Percentiles rank a stretch among this genome's conserved stretches.
These are phyloP conservation scores for Homarus americanus DNA, from an alignment of 1,140 invertebrate genomes.

Conservation along the genomic window DNA sequence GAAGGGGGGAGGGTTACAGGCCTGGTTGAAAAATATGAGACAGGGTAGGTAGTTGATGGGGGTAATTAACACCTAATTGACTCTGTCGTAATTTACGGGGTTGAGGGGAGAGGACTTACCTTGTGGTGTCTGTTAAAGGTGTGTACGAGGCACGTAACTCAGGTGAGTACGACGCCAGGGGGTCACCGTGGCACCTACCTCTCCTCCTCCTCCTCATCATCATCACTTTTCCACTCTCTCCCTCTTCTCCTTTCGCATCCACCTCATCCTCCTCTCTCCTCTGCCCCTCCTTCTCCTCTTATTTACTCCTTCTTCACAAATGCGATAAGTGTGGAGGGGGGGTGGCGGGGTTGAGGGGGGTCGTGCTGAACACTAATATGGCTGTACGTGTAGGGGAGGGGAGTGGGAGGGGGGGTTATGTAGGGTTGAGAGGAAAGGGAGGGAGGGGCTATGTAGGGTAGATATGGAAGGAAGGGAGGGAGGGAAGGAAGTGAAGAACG, in stretches of 20 bases:
- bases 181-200: no score
- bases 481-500: background rate
- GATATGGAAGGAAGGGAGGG: background rate
- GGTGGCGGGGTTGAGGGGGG: background rate
- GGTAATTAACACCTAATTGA: constrained; percentile 25
- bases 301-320: no score
- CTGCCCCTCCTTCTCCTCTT: no score
- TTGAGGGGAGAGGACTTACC: no score
- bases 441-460: background rate
- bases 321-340: background rate
- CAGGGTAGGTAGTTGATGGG: background rate
- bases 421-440: background rate
- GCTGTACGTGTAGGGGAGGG: background rate
- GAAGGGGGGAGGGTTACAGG: background rate
- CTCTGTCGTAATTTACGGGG: background rate
- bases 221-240: no score
- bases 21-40: constrained; percentile 19
- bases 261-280: no score
- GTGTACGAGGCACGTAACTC: no score
- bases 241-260: no score
- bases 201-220: no score
- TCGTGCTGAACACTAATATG: constrained; percentile 4
- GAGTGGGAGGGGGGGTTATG: background rate
- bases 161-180: no score
- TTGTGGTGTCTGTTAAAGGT: no score